These are phyloP conservation scores for Smutsia temminckii DNA, from an alignment of 2,797 vertebrate species.

Conservation along the genomic window DNA sequence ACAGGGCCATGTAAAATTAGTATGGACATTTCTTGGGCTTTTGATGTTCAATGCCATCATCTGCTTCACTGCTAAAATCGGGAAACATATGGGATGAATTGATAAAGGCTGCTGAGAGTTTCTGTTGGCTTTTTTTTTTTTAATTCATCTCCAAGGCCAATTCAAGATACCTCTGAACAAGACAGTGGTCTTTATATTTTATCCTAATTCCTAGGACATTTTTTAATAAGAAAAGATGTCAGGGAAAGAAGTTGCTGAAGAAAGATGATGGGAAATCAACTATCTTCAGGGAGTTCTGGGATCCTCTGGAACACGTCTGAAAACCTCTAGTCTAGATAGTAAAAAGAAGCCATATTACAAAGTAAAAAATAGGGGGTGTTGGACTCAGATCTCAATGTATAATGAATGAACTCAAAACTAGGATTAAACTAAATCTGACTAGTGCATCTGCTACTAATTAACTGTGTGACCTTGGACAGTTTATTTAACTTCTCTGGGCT, in stretches of 20 bases:
- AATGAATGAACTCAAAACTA: slow-evolving; percentile 35
- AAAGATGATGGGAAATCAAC: background rate
- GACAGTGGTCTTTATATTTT: slow-evolving; percentile 30
- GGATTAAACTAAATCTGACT: background rate
- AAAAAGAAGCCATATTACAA: background rate
- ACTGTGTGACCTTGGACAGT: slow-evolving; percentile 6
- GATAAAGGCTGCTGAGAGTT: slow-evolving; percentile 38
- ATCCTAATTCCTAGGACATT: background rate
- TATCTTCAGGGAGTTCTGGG: slow-evolving; percentile 1
- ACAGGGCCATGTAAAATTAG: slow-evolving; percentile 51
- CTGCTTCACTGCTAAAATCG: slow-evolving; percentile 48
- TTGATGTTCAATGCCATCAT: slow-evolving; percentile 53
- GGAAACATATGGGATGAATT: slow-evolving; percentile 59
- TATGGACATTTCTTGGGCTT: slow-evolving; percentile 57
- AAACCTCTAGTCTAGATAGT: background rate
- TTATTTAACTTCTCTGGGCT: slow-evolving; percentile 37
- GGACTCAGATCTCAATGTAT: background rate
- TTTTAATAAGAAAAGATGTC: background rate
- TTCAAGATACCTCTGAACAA: slow-evolving; percentile 26
- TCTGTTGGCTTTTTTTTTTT: background rate
- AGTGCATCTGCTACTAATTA: background rate
- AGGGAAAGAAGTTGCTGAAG: background rate
- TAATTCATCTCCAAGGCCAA: slow-evolving; percentile 20
- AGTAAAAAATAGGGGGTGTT: background rate
- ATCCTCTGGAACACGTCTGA: slow-evolving; percentile 29